Base-by-base conservation (phyloP, 2,888 invertebrate species). In the Drosophila crucigera region DNA sequence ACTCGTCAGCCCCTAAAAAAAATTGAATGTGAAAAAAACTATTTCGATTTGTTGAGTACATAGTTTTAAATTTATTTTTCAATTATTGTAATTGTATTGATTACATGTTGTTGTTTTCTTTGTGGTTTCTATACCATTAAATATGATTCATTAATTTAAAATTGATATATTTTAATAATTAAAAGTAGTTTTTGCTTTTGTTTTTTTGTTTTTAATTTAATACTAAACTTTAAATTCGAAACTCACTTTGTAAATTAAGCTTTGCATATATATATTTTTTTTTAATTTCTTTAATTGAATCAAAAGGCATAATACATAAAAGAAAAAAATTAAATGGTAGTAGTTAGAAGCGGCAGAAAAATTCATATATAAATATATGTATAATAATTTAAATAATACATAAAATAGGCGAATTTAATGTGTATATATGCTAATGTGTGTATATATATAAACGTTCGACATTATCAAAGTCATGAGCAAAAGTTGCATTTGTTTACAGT, bases 161-260 rank as follows among this genome's bases (percentile, higher is more conserved):
- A 85, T 90, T 88, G 80, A 90, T 89, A 87, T 87, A 87, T 73
- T 75, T 73, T 77, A 66, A 79, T 81, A 82, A 78, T 88, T 83
- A 77, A 77, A 84, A 59, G 68, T 82, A 78, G 52, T 61, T 22
- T 72, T 66, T 60, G 53, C 43, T 62, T 73, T 64, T 71, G 22
- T 63, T 47, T 22, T 47, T 47, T 47, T 47, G 16, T 47, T 76
- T 77, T 73, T 58, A 81, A 68, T 74, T 78, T 79, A 80, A 85
- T 78, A 83, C 80, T 86, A 86, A 86, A 83, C 78, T 78, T 83
- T 89, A 91, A 91, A 91, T 91, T 91, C 91, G 91, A 90, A 90
- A 90, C 90, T 89, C 89, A 90, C 83, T 88, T 90, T 88, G 68
- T 79, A 76, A 89, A 90, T 81, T 73, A 89, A 82, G 61, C 61